A percentile compares a stretch with the other conserved stretches of the same genome.
phyloP scores from a whole-genome alignment of 2,888 invertebrate genomes.

The Trisateles emortualis region DNA sequence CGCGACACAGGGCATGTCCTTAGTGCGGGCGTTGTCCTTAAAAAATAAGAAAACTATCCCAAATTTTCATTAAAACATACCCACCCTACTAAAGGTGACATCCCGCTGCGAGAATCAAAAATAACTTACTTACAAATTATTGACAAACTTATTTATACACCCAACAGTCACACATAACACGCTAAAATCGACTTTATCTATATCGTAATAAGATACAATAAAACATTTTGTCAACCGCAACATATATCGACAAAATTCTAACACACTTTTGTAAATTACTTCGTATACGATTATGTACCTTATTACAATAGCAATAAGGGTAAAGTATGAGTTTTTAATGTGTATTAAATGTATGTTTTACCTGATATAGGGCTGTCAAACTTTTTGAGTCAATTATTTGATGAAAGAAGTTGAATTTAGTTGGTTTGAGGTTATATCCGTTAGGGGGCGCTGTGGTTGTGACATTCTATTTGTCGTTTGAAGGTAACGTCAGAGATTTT shows the following conservation, averaged over 20 bases:
- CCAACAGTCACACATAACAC: not conserved
- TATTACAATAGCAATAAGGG: not conserved
- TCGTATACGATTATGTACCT: not conserved
- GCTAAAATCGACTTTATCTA: constrained; percentile 7
- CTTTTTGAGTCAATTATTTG: constrained; percentile 47
- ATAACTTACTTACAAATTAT: constrained; percentile 29
- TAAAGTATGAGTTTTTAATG: not conserved
- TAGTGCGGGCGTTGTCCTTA: too few species aligned
- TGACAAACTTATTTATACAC: constrained; percentile 18
- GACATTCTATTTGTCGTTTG: not conserved
- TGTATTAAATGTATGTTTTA: not conserved
- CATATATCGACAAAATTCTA: constrained; percentile 7
- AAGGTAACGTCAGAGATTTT: too few species aligned
- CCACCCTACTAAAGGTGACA: constrained; percentile 29
- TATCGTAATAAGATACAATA: not conserved
- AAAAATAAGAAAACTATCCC: too few species aligned
- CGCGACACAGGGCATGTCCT: too few species aligned
- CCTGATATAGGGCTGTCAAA: constrained; percentile 38
- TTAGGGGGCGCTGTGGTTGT: not conserved
- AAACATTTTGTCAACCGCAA: constrained; percentile 9
- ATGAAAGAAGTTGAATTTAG: constrained; percentile 40
- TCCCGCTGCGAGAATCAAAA: constrained; percentile 50
- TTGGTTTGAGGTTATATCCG: constrained; percentile 29
- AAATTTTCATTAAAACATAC: not conserved
- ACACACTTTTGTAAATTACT: not conserved